Evolutionary conservation across 1,140 invertebrate genomes (phyloP).

Genomic region (Tetramorium alpestre): DNA sequence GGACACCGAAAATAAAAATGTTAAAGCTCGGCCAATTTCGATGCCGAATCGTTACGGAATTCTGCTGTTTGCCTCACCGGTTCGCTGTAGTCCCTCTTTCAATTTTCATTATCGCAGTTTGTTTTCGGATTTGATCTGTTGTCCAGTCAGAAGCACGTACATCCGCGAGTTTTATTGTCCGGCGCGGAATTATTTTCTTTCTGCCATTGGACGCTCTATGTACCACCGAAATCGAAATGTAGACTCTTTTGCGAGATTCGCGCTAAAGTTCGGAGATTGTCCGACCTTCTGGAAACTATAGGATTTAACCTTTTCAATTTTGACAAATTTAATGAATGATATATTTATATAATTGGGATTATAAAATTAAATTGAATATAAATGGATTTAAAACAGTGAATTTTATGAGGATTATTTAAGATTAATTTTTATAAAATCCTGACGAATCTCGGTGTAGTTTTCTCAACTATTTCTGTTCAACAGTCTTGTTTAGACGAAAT

Average conservation of each 20-base stretch:
- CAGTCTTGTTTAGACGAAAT: background rate
- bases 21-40: conserved; percentile 66
- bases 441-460: background rate
- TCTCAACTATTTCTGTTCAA: background rate
- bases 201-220: background rate
- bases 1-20: conserved; percentile 46
- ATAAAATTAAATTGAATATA: background rate
- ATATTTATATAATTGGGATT: background rate
- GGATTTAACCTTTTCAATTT: background rate
- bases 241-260: conserved; percentile 12
- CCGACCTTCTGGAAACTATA: background rate
- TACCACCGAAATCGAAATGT: conserved; percentile 13
- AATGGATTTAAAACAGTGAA: background rate
- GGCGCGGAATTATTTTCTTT: conserved; percentile 37
- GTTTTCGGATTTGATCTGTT: conserved; percentile 66
- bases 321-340: background rate
- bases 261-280: background rate
- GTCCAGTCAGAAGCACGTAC: conserved; percentile 57
- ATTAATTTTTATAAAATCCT: background rate
- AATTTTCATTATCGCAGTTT: conserved; percentile 72
- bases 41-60: conserved; percentile 66
- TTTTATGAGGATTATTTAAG: background rate
- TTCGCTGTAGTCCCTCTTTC: conserved; percentile 62
- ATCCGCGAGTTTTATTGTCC: conserved; percentile 43
- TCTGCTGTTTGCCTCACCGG: conserved; percentile 61